phyloP scores from a whole-genome alignment of 1,140 invertebrate genomes.

The Sycophaga agraensis region DNA sequence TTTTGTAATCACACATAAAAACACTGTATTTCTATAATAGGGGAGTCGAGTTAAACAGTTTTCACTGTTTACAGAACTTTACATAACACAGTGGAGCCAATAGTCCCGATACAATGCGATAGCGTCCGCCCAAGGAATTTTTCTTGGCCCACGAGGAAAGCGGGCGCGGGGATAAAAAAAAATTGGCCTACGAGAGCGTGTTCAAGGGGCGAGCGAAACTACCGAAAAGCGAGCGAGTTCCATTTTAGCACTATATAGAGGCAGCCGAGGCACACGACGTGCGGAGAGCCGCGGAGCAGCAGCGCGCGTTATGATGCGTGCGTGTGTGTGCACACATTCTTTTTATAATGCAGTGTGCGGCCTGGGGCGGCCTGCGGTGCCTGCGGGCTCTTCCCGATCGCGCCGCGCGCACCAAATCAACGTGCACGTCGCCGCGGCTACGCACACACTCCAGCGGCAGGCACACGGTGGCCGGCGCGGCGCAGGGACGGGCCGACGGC shows the following conservation, averaged over 20 bases:
- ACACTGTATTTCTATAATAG: background rate
- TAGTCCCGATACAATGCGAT: background rate
- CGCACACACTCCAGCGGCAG: no score
- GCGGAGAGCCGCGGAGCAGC: background rate
- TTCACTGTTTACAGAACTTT: slow-evolving; percentile 16
- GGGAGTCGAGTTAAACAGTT: background rate
- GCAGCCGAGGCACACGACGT: background rate
- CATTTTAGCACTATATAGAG: slow-evolving; percentile 1
- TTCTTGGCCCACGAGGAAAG: no score
- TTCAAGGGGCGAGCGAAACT: background rate
- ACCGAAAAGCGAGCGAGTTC: slow-evolving; percentile 6
- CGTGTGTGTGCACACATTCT: slow-evolving; percentile 9
- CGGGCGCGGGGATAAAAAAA: no score
- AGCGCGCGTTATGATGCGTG: slow-evolving; percentile 16
- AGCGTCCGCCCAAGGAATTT: no score
- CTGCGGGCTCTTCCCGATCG: background rate
- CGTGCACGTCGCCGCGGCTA: no score
- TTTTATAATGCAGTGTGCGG: background rate
- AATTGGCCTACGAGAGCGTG: no score
- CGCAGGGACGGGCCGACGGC: no score
- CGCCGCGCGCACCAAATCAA: background rate
- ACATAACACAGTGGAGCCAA: background rate
- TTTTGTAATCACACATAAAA: background rate
- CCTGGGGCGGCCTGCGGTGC: no score
- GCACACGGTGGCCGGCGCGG: no score